These are phyloP conservation scores for Buphagus erythrorhynchus DNA, from an alignment of 2,797 vertebrate genomes.

Conservation along the genomic window DNA sequence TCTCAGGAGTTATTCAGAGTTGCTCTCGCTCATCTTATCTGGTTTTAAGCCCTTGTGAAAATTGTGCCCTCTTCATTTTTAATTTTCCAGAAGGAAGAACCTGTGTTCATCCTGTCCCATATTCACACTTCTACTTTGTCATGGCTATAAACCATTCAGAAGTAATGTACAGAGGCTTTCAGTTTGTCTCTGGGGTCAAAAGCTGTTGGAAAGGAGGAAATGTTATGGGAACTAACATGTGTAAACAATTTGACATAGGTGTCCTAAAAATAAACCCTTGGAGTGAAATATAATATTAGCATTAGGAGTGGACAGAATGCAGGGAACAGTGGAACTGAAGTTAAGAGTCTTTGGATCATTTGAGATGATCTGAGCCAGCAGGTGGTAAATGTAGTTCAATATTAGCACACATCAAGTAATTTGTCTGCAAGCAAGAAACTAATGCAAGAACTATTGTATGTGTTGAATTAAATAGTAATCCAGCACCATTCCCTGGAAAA, in stretches of 20 bases:
- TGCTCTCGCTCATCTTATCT: background rate
- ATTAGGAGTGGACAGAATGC: slow-evolving; percentile 50
- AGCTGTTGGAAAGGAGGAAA: slow-evolving; percentile 43
- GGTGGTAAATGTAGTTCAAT: slow-evolving; percentile 60
- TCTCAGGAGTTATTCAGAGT: background rate
- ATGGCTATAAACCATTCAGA: background rate
- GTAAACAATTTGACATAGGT: slow-evolving; percentile 20
- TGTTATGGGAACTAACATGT: slow-evolving; percentile 3
- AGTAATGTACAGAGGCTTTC: background rate
- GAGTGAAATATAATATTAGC: slow-evolving; percentile 24
- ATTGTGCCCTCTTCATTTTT: background rate
- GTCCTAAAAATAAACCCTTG: slow-evolving; percentile 59
- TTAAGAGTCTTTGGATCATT: slow-evolving; percentile 51
- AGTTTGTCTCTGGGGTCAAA: background rate
- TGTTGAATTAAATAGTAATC: slow-evolving; percentile 50
- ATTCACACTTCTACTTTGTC: background rate
- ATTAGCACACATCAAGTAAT: slow-evolving; percentile 50
- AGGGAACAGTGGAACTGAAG: slow-evolving; percentile 45
- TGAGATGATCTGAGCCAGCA: slow-evolving; percentile 58
- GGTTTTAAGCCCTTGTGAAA: background rate
- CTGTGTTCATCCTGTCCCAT: background rate
- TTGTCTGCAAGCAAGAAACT: slow-evolving; percentile 48
- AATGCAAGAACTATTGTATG: slow-evolving; percentile 38
- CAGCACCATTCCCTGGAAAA: slow-evolving; percentile 27
- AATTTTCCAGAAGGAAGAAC: background rate